Evolutionary conservation across 2,888 invertebrate species (phyloP), one percentile per base, ranked within the genome.

Genomic region (Geotrupes spiniger): DNA sequence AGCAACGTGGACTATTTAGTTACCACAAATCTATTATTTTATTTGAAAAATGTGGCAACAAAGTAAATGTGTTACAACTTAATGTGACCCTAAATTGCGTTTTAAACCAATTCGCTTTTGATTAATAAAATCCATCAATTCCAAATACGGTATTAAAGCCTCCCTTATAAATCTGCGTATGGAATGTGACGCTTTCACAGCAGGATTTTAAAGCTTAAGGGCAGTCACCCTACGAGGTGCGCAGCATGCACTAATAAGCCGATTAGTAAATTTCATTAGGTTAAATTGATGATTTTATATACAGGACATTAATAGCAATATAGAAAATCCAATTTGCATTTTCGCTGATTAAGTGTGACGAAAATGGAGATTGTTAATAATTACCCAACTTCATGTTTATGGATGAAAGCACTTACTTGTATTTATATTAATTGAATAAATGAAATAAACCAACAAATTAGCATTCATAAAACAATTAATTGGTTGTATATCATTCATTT

Each of bases 151-250:
- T 46, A 57, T 57, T 57, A 52, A 42, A 46, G 39, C 46, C 41
- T 38, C 37, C 48, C 52, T 54, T 56, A 57, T 59, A 59, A 59
- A 59, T 59, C 59, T 56, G 59, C 54, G 57, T 59, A 59, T 58
- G 59, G 59, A 59, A 59, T 59, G 54, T 56, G 57, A 57, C 53
- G 56, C 59, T 54, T 61, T 63, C 63, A 57, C 61, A 61, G 60
- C 61, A 51, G 62, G 60, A 60, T 62, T 62, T 60, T 50, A 42
- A 46, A 56, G 51, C 50, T 58, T 56, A 53, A 49, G 56, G 56
- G 59, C 43, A 44, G 56, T 37, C 54, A 48, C 50, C 52, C 52
- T 51, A 51, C 43, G 49, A 52, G 54, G 54, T 52, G 52, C 50
- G 49, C 51, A 31, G 49, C 46, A 37, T 37, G 52, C 58, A 49